phyloP scores from a whole-genome alignment of 2,888 invertebrate species.

The Drosophila neotestacea region DNA sequence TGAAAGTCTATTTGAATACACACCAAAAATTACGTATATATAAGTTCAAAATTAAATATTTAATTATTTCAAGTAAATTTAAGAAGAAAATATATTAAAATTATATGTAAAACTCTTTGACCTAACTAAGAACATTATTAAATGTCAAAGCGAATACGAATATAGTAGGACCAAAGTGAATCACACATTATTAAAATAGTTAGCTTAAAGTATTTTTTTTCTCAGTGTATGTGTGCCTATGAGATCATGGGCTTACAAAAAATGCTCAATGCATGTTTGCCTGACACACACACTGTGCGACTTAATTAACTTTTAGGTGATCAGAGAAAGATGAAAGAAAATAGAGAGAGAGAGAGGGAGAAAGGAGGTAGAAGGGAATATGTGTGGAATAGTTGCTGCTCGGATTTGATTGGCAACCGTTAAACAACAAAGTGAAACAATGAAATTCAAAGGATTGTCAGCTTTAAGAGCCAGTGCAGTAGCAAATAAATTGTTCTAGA shows the following conservation, averaged over 20 bases:
- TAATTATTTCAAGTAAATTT: too few species aligned
- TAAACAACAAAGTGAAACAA: slow-evolving; percentile 32
- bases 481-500: slow-evolving; percentile 4
- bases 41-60: too few species aligned
- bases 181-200: too few species aligned
- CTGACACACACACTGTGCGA: slow-evolving; percentile 24
- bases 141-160: too few species aligned
- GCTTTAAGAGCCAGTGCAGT: slow-evolving; percentile 21
- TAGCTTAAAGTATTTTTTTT: too few species aligned
- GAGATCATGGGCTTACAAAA: slow-evolving; percentile 52
- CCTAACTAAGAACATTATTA: too few species aligned
- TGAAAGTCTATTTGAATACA: not conserved
- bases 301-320: slow-evolving; percentile 56
- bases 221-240: slow-evolving; percentile 21
- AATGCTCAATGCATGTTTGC: slow-evolving; percentile 42
- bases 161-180: too few species aligned
- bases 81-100: too few species aligned
- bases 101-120: too few species aligned
- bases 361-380: not conserved
- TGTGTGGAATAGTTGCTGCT: slow-evolving; percentile 7
- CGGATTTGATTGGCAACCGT: slow-evolving; percentile 40
- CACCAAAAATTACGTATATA: too few species aligned
- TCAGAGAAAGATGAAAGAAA: slow-evolving; percentile 12
- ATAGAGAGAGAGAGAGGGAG: not conserved
- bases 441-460: slow-evolving; percentile 31